Evolutionary conservation across 2,113 vertebrate genomes (phyloP).

Genomic region (Vulpes ferrilata): DNA sequence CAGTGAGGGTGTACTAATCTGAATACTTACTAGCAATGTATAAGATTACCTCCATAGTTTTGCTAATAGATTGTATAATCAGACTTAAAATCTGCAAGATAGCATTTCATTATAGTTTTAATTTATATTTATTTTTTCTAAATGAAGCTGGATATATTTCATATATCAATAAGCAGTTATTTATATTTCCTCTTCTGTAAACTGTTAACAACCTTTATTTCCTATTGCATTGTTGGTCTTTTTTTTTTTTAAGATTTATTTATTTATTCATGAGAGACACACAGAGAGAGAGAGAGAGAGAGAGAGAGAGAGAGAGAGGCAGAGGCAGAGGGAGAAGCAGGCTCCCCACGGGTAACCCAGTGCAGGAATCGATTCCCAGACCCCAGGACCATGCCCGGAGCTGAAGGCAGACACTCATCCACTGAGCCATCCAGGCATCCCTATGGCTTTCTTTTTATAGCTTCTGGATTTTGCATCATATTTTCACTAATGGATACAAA

Average conservation of each 20-base stretch:
- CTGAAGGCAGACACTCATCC: no score
- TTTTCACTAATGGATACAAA: slow-evolving; percentile 2
- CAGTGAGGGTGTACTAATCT: not conserved
- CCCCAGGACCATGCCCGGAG: no score
- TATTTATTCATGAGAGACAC: no score
- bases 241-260: not conserved
- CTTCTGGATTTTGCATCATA: not conserved
- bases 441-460: not conserved
- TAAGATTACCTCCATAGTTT: not conserved
- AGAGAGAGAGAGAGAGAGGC: no score
- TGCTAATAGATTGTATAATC: not conserved
- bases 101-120: slow-evolving; percentile 25
- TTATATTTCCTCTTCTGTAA: not conserved
- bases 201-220: slow-evolving; percentile 1
- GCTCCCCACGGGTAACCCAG: no score
- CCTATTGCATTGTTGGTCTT: not conserved
- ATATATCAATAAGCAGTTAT: not conserved
- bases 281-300: no score
- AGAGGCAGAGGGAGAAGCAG: no score
- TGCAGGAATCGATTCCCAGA: no score
- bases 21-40: not conserved
- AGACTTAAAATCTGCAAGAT: slow-evolving; percentile 21
- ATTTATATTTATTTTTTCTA: slow-evolving; percentile 39
- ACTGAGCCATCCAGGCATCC: no score
- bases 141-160: slow-evolving; percentile 3